These are phyloP conservation scores for Rotaria magnacalcarata DNA, from an alignment of 2,888 invertebrate species.

Conservation along the genomic window DNA sequence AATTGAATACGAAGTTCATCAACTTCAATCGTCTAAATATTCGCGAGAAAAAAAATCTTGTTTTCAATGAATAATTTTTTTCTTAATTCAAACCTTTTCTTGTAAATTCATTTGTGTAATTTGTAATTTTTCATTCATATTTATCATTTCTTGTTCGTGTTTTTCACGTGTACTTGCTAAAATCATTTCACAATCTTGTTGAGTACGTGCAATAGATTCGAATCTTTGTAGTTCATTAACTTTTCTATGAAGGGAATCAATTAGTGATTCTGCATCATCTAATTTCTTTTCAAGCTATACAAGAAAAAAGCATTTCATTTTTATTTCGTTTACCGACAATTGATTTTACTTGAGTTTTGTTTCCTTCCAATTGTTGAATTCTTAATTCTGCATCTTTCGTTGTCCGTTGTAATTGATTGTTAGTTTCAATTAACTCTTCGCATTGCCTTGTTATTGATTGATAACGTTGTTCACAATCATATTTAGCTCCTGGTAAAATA, in stretches of 20 bases:
- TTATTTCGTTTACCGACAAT: too few relatives aligned
- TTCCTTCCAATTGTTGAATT: constrained; percentile 14
- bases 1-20: constrained; percentile 26
- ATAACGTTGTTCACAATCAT: constrained; percentile 34
- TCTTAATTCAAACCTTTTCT: neutral
- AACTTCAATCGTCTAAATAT: neutral
- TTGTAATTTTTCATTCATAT: constrained; percentile 23
- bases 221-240: constrained; percentile 26
- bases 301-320: neutral
- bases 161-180: constrained; percentile 18
- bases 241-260: constrained; percentile 15
- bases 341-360: neutral
- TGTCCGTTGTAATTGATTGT: constrained; percentile 14
- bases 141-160: constrained; percentile 24
- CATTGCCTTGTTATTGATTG: neutral
- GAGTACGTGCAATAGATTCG: constrained; percentile 28
- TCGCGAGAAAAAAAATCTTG: too few relatives aligned
- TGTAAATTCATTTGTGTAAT: constrained; percentile 8
- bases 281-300: neutral
- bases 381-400: neutral
- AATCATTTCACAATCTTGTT: constrained; percentile 35
- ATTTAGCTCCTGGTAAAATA: neutral
- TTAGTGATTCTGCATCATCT: constrained; percentile 21
- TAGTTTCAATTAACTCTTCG: constrained; percentile 4
- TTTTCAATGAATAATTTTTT: neutral